Evolutionary conservation across 1,140 invertebrate genomes (phyloP), one percentile per base, ranked within the genome.

Genomic region (Drosophila burlai): DNA sequence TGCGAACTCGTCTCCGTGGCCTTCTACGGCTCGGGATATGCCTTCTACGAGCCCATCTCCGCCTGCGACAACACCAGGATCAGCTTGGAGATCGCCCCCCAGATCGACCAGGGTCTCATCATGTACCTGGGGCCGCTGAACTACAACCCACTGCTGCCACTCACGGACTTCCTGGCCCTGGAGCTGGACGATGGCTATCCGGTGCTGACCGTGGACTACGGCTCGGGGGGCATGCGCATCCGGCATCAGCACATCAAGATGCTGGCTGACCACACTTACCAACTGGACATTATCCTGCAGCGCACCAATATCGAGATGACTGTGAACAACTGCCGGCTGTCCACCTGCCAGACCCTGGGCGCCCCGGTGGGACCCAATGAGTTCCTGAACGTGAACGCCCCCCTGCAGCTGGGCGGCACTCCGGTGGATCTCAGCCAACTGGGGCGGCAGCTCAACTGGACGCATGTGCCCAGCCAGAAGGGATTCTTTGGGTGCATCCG

Each of bases 111-210:
- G 93, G 98, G 97, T 16, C 94, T 99, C 2, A 94, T 99, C 26
- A 97, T 99, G 92, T 99, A 99, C 92, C 94, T 97, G 85, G 98
- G 98, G 18, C 98, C 98, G 1, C 94, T 98, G 63, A 94, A 89
- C 67, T 94, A 94, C 57, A 96, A 95, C 83, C 93, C 94, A 0
- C 92, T 95, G 59, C 90, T 96, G 21, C 93, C 94, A 50, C 93
- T 97, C 38, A 67, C 93, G 94, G 99, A 99, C 94, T 99, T 99
- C 91, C 96, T 99, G 93, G 96, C 98, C 0, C 81, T 99, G 45
- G 98, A 99, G 93, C 93, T 99, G 29, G 93, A 95, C n/a, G 95
- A 97, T 62, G 98, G 98, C 15, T 97, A 95, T 87, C 97, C 97
- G 1, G 94, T 97, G 1, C 93, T 99, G 0, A 95, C 97, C 18